Conservation (phyloP, 2,888 invertebrate species). For the Dynastes maya region DNA sequence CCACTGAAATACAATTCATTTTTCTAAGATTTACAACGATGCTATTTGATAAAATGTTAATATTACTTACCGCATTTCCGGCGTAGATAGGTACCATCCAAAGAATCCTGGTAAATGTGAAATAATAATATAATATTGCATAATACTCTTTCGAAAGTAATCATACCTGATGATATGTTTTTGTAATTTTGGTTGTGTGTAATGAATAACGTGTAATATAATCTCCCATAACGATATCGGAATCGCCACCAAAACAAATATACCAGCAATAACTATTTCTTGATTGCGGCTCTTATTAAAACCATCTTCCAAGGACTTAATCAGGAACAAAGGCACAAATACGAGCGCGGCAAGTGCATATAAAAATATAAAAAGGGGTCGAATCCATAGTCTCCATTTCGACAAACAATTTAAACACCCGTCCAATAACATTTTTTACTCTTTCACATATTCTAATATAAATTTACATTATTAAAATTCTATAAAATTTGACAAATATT, state of each 20-base stretch:
- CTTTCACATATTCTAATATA: constrained; percentile 48
- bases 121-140: background rate
- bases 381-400: constrained; percentile 92
- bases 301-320: constrained; percentile 86
- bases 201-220: constrained; percentile 93
- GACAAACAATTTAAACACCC: constrained; percentile 65
- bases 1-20: constrained; percentile 75
- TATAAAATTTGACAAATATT: constrained; percentile 17
- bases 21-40: constrained; percentile 1
- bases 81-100: constrained; percentile 99
- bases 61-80: constrained; percentile 86
- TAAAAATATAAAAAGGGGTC: constrained; percentile 85
- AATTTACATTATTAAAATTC: constrained; percentile 31
- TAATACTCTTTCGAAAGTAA: constrained; percentile 49
- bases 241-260: constrained; percentile 92
- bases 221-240: constrained; percentile 97
- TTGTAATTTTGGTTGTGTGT: constrained; percentile 92
- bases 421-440: constrained; percentile 62
- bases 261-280: constrained; percentile 87
- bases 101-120: constrained; percentile 79
- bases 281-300: constrained; percentile 83
- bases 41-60: constrained; percentile 26
- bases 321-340: constrained; percentile 87
- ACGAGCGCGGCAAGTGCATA: constrained; percentile 88
- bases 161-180: constrained; percentile 92